Conservation (phyloP, 2,113 vertebrate species). For the Podarcis muralis region DNA sequence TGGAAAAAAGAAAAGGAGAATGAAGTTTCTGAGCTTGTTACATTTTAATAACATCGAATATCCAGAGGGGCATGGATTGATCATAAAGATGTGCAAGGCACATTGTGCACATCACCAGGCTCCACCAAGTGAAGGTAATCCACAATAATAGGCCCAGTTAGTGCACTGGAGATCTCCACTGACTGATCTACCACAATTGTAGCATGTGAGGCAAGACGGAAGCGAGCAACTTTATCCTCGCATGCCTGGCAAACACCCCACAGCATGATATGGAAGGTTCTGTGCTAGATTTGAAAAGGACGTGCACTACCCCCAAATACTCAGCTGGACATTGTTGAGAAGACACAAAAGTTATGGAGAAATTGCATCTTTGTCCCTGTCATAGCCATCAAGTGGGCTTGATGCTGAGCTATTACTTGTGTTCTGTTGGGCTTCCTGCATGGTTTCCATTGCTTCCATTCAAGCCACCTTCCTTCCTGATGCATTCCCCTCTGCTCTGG, state of each 20-base stretch:
- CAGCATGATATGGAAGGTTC: not conserved
- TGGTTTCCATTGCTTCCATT: not conserved
- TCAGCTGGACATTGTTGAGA: not conserved
- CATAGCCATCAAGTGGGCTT: not conserved
- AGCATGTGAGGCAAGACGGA: no score
- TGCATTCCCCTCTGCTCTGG: not conserved
- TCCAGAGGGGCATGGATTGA: not conserved
- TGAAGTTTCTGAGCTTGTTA: not conserved
- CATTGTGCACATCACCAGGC: no score
- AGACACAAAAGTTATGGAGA: not conserved
- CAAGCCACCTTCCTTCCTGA: not conserved
- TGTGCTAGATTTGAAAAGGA: not conserved
- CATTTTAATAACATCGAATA: not conserved
- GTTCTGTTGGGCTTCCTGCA: not conserved
- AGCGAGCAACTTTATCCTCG: no score
- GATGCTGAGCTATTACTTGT: not conserved
- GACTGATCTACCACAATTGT: no score
- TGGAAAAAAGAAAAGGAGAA: not conserved
- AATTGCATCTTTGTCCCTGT: not conserved
- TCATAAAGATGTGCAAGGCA: not conserved
- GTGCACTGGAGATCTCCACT: no score
- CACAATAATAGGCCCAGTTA: no score
- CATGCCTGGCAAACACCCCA: not conserved
- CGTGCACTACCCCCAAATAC: not conserved
- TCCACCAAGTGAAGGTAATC: no score